These are phyloP conservation scores for Micrastur ruficollis DNA, from an alignment of 2,797 vertebrate genomes.

Conservation along the genomic window DNA sequence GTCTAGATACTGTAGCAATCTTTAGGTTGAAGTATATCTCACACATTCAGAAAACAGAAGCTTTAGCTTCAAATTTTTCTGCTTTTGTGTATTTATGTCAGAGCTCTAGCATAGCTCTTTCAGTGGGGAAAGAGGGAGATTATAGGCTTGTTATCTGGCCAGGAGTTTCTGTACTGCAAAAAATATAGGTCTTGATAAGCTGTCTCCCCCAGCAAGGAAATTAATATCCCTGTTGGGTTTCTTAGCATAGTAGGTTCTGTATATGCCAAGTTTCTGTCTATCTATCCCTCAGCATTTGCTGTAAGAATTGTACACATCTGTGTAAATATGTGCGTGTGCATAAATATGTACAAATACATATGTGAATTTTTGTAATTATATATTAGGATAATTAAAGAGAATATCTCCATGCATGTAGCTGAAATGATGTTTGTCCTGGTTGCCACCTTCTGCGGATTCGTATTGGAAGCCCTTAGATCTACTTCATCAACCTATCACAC, in stretches of 20 bases:
- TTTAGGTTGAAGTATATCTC: not conserved
- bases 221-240: not conserved
- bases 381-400: not conserved
- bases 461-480: not conserved
- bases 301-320: not conserved
- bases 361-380: not conserved
- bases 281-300: not conserved
- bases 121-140: not conserved
- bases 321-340: not conserved
- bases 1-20: not conserved
- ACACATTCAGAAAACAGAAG: not conserved
- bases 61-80: constrained; percentile 1
- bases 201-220: not conserved
- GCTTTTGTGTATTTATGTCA: not conserved
- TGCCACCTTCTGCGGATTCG: not conserved
- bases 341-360: not conserved
- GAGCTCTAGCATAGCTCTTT: not conserved
- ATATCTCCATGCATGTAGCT: not conserved
- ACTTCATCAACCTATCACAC: not conserved
- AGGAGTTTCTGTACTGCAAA: not conserved
- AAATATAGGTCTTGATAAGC: not conserved
- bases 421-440: not conserved
- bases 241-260: not conserved
- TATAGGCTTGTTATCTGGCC: not conserved
- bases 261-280: not conserved